Conservation (phyloP, 2,113 vertebrate genomes). For the Elgaria multicarinata region DNA sequence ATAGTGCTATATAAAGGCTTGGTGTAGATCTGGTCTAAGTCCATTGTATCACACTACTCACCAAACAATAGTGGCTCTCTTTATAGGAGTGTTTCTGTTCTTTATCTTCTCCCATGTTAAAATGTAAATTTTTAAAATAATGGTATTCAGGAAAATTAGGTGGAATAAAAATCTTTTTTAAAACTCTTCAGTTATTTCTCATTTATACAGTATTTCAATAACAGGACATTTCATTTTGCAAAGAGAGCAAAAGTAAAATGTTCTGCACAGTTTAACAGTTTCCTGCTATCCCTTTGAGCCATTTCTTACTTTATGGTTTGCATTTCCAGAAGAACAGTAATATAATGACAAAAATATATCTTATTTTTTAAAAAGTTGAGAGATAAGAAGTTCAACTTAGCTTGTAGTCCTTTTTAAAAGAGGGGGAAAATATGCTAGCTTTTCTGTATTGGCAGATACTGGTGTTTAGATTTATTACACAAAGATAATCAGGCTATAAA, state of each 20-base stretch:
- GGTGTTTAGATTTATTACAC: slow-evolving; percentile 82
- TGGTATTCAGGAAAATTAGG: neutral
- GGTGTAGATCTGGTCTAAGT: too few relatives aligned
- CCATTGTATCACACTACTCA: neutral
- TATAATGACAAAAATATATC: slow-evolving; percentile 72
- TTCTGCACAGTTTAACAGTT: slow-evolving; percentile 45
- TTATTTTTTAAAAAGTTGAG: slow-evolving; percentile 59
- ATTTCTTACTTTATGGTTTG: slow-evolving; percentile 61
- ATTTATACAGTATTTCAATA: neutral
- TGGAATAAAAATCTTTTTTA: neutral
- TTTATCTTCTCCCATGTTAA: neutral
- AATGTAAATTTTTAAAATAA: neutral
- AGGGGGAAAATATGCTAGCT: slow-evolving; percentile 69
- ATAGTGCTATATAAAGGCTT: too few relatives aligned
- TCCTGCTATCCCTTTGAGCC: slow-evolving; percentile 32
- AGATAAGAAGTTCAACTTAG: slow-evolving; percentile 71
- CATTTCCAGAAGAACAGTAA: slow-evolving; percentile 60
- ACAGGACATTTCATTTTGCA: slow-evolving; percentile 52
- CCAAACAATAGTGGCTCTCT: neutral
- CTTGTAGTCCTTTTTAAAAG: slow-evolving; percentile 74
- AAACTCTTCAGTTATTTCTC: neutral
- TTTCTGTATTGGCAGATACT: slow-evolving; percentile 75
- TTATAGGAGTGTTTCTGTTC: neutral
- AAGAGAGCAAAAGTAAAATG: slow-evolving; percentile 57
- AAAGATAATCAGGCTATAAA: slow-evolving; percentile 81